Evolutionary conservation across 2,797 vertebrate species (phyloP).

Genomic region (Crocidura indochinensis): DNA sequence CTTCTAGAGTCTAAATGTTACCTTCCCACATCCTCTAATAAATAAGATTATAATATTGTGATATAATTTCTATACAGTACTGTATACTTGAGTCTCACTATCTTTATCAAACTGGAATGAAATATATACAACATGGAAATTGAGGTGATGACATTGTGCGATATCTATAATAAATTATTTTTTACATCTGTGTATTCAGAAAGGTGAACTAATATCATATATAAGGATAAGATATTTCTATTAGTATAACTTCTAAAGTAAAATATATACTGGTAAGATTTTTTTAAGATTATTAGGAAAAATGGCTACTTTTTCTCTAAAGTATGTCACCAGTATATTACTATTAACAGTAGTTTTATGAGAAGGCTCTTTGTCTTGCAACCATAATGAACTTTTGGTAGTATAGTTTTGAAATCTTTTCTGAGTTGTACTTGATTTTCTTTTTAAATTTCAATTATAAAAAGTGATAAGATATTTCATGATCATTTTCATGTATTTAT

Average conservation of each 20-base stretch:
- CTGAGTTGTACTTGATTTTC: conserved; percentile 3
- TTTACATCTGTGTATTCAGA: not conserved
- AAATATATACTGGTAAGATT: not conserved
- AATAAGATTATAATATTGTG: conserved; percentile 37
- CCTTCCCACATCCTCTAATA: conserved; percentile 1
- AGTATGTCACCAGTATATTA: conserved; percentile 1
- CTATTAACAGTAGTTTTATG: not conserved
- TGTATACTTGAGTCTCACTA: conserved; percentile 7
- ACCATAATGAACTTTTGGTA: conserved; percentile 22
- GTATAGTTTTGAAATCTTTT: conserved; percentile 59
- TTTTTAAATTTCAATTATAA: conserved; percentile 29
- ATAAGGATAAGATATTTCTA: conserved; percentile 24
- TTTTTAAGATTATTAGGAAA: conserved; percentile 53
- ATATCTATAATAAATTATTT: not conserved
- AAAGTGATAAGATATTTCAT: not conserved
- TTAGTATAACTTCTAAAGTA: conserved; percentile 24
- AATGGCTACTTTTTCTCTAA: conserved; percentile 55
- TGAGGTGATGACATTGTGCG: conserved; percentile 23
- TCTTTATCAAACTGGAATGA: conserved; percentile 51
- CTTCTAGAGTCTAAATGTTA: conserved; percentile 2
- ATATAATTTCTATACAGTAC: conserved; percentile 38
- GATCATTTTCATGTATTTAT: not conserved
- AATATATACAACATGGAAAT: not conserved
- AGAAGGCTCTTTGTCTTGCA: conserved; percentile 40
- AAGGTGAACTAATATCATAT: conserved; percentile 40